phyloP scores from a whole-genome alignment of 2,888 invertebrate genomes.

The Rhaphigaster nebulosa region DNA sequence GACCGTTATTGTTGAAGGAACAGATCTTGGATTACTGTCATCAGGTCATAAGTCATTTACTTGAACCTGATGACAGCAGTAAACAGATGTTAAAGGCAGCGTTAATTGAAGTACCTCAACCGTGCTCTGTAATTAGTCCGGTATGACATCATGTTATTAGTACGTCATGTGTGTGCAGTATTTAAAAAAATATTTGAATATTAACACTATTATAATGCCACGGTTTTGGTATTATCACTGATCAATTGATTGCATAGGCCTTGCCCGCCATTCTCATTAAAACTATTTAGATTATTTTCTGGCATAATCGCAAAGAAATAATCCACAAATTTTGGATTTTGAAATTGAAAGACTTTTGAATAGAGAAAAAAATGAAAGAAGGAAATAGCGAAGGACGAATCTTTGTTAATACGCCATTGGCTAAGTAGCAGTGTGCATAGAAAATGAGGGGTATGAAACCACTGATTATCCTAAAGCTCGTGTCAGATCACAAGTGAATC shows the following conservation, averaged over 20 bases:
- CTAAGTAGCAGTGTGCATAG: not conserved
- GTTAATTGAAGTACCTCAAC: not conserved
- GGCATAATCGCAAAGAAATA: too few species aligned
- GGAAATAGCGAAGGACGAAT: not conserved
- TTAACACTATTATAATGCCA: too few species aligned
- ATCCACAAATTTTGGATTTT: too few species aligned
- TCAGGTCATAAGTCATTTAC: not conserved
- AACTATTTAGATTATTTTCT: too few species aligned
- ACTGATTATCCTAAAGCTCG: not conserved
- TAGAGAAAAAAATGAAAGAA: not conserved
- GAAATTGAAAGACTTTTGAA: not conserved
- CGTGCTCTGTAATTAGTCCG: not conserved
- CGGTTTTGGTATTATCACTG: too few species aligned
- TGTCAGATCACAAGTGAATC: too few species aligned
- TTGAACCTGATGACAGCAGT: not conserved
- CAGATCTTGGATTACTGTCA: not conserved
- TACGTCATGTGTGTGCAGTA: not conserved
- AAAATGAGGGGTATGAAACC: not conserved
- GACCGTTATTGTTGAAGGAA: not conserved
- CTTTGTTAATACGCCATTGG: not conserved
- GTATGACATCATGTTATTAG: not conserved
- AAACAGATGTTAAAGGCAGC: not conserved
- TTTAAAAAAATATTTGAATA: too few species aligned
- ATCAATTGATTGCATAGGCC: too few species aligned
- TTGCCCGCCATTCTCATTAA: too few species aligned